Conservation (phyloP, 2,888 invertebrate genomes). For the Chalcosyrphus nemorum region DNA sequence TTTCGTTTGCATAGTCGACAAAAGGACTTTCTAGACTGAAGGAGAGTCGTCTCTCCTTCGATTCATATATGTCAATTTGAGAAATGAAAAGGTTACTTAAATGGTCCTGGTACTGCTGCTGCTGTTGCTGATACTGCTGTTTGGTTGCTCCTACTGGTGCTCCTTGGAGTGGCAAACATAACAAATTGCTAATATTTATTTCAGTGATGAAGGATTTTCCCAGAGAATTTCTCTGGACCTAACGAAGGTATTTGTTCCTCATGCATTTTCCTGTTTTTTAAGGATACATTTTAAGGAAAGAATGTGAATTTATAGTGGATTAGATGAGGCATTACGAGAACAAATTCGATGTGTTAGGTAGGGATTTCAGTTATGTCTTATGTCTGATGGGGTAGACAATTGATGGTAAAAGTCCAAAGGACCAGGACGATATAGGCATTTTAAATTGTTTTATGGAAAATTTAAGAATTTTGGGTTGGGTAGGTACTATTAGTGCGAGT, state of each 20-base stretch:
- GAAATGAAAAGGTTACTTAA: conserved; percentile 63
- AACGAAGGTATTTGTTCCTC: conserved; percentile 26
- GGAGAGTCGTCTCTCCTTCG: conserved; percentile 53
- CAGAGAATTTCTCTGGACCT: conserved; percentile 12
- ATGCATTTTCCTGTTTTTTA: background rate
- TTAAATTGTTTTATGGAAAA: no score
- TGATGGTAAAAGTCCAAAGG: background rate
- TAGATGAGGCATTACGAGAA: background rate
- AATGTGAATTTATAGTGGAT: background rate
- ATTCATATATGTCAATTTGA: conserved; percentile 63
- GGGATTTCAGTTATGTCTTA: background rate
- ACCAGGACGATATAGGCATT: no score
- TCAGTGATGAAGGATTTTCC: conserved; percentile 32
- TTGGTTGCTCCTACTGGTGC: background rate
- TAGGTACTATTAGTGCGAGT: no score
- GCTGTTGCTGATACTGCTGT: no score
- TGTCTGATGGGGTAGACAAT: background rate
- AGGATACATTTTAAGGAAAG: background rate
- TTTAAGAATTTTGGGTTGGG: no score
- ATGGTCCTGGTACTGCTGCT: no score
- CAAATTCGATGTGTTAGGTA: background rate
- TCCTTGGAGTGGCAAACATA: conserved; percentile 17
- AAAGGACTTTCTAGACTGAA: conserved; percentile 26
- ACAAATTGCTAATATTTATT: conserved; percentile 68
- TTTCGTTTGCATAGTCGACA: conserved; percentile 66